Evolutionary conservation across 2,888 invertebrate species (phyloP).

Genomic region (Tubulanus polymorphus): DNA sequence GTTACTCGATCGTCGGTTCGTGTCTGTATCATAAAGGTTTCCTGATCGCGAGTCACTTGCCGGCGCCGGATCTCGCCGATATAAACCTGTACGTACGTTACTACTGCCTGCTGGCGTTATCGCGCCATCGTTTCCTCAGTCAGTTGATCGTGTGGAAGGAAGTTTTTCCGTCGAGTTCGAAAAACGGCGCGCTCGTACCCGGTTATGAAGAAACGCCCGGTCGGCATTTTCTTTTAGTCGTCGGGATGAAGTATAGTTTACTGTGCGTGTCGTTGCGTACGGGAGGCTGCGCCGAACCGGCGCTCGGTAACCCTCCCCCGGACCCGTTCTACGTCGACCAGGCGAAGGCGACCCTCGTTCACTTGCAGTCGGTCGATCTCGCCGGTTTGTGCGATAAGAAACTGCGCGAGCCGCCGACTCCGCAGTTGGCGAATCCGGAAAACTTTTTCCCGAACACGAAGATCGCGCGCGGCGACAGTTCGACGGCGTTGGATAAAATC

Average conservation of each 20-base stretch:
- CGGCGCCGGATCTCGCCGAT: slow-evolving; percentile 69
- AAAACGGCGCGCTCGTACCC: slow-evolving; percentile 10
- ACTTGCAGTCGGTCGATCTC: slow-evolving; percentile 40
- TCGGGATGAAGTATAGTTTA: slow-evolving; percentile 43
- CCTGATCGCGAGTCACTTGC: slow-evolving; percentile 73
- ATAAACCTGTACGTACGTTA: slow-evolving; percentile 71
- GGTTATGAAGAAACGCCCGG: not conserved
- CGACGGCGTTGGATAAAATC: not conserved
- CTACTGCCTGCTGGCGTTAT: slow-evolving; percentile 66
- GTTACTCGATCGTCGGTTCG: slow-evolving; percentile 65
- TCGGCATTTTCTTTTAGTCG: slow-evolving; percentile 4
- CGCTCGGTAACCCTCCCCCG: slow-evolving; percentile 58
- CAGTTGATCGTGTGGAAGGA: slow-evolving; percentile 51
- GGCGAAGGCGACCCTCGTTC: slow-evolving; percentile 73
- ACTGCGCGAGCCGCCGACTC: slow-evolving; percentile 20
- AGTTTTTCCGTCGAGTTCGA: slow-evolving; percentile 38
- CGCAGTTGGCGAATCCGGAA: slow-evolving; percentile 30
- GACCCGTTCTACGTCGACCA: slow-evolving; percentile 86
- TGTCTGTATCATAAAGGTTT: slow-evolving; percentile 59
- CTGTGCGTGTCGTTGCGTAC: slow-evolving; percentile 44
- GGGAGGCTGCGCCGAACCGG: slow-evolving; percentile 40
- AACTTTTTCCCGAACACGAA: slow-evolving; percentile 22
- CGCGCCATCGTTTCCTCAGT: slow-evolving; percentile 32
- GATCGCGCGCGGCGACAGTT: not conserved
- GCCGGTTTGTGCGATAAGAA: slow-evolving; percentile 13